Evolutionary conservation across 2,888 invertebrate genomes (phyloP).

Genomic region (Theristus sp.): DNA sequence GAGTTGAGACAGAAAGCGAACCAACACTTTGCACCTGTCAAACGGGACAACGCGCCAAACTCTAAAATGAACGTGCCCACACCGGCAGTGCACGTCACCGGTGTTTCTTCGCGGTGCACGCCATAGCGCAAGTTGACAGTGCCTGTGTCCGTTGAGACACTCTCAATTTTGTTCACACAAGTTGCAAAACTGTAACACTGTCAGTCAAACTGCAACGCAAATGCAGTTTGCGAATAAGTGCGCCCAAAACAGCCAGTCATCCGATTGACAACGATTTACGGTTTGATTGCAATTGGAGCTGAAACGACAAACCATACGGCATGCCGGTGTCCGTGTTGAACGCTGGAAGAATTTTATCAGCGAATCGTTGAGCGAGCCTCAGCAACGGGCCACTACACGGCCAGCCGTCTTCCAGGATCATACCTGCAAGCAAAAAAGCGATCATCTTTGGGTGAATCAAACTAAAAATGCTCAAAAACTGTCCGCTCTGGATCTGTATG

Average conservation of each 20-base stretch:
- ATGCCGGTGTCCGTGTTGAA: slow-evolving; percentile 20
- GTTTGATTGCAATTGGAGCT: too few relatives aligned
- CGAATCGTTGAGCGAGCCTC: slow-evolving; percentile 79
- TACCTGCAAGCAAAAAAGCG: slow-evolving; percentile 12
- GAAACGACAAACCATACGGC: slow-evolving; percentile 1
- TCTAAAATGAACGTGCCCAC: slow-evolving; percentile 91
- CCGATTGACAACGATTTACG: too few relatives aligned
- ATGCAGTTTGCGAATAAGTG: too few relatives aligned
- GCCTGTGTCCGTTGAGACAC: slow-evolving; percentile 39
- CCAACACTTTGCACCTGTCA: slow-evolving; percentile 15
- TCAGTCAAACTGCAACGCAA: too few relatives aligned
- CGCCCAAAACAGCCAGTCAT: too few relatives aligned
- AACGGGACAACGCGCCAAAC: slow-evolving; percentile 48
- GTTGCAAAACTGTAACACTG: slow-evolving; percentile 1
- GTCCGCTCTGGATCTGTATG: too few relatives aligned
- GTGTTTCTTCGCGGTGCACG: slow-evolving; percentile 80
- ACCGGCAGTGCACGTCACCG: slow-evolving; percentile 90
- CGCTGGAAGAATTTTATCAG: slow-evolving; percentile 59
- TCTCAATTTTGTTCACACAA: background rate
- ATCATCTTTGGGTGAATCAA: background rate
- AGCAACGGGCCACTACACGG: slow-evolving; percentile 88
- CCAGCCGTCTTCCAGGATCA: slow-evolving; percentile 66
- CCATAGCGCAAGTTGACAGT: slow-evolving; percentile 65
- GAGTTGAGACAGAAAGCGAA: background rate
- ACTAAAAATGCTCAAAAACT: too few relatives aligned